phyloP scores from a whole-genome alignment of 2,888 invertebrate genomes.

The Miltochrista miniata region DNA sequence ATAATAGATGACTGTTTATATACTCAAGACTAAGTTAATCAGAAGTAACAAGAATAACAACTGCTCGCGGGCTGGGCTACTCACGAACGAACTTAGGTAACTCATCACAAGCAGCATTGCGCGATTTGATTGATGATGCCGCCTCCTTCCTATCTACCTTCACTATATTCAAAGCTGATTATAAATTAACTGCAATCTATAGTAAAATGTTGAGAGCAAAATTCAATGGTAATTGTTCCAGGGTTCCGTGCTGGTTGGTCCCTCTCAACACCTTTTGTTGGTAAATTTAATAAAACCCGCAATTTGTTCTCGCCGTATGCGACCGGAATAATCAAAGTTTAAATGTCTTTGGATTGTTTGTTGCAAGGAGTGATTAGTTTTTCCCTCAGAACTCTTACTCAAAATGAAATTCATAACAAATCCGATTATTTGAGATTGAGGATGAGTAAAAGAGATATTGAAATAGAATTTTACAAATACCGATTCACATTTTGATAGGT shows the following conservation, averaged over 20 bases:
- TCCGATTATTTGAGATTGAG: not conserved
- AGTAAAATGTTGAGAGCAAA: conserved; percentile 33
- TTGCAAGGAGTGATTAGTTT: not conserved
- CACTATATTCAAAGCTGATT: conserved; percentile 42
- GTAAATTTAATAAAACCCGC: conserved; percentile 37
- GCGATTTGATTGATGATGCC: conserved; percentile 50
- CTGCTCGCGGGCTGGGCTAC: not conserved
- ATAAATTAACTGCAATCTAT: conserved; percentile 59
- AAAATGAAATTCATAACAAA: not conserved
- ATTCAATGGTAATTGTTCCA: conserved; percentile 48
- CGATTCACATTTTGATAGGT: too few relatives aligned
- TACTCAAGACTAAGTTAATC: not conserved
- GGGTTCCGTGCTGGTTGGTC: conserved; percentile 13
- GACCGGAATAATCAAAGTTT: conserved; percentile 33
- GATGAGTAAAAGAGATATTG: too few relatives aligned
- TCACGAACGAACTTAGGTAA: conserved; percentile 19
- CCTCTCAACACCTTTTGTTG: conserved; percentile 26
- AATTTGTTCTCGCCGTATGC: conserved; percentile 30
- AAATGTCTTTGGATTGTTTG: conserved; percentile 16
- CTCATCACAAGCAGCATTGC: conserved; percentile 18
- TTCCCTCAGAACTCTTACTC: not conserved
- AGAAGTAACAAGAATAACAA: conserved; percentile 3
- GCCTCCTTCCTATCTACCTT: conserved; percentile 11
- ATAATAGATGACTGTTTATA: not conserved
- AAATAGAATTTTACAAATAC: too few relatives aligned